Percentiles rank a stretch among this genome's conserved stretches.
Evolutionary conservation across 2,888 invertebrate genomes (phyloP).

Genomic region (Cheiracanthium punctorium): DNA sequence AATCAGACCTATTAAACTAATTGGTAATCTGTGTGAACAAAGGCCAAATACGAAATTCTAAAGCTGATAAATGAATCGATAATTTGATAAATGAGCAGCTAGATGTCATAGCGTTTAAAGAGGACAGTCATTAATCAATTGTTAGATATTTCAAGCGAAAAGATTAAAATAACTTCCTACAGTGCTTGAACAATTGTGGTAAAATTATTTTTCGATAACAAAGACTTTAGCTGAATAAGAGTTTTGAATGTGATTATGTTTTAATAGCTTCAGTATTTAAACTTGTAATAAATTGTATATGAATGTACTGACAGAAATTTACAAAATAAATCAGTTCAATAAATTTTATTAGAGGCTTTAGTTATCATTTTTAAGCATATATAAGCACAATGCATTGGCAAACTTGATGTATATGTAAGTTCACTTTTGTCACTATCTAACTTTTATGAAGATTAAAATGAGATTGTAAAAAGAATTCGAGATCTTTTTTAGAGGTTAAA

Average conservation of each 20-base stretch:
- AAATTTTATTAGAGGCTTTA: too few relatives aligned
- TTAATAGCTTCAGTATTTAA: too few relatives aligned
- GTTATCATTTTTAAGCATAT: too few relatives aligned
- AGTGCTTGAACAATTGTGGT: neutral
- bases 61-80: constrained; percentile 17
- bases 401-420: too few relatives aligned
- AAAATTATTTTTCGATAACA: neutral
- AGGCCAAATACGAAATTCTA: neutral
- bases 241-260: neutral
- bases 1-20: constrained; percentile 4
- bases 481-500: too few relatives aligned
- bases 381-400: too few relatives aligned
- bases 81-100: neutral
- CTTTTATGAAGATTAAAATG: too few relatives aligned
- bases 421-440: too few relatives aligned
- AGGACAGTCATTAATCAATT: neutral
- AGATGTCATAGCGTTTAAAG: neutral
- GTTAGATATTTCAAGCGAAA: neutral
- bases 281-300: too few relatives aligned
- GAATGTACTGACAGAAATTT: too few relatives aligned
- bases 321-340: too few relatives aligned
- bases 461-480: too few relatives aligned
- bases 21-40: neutral
- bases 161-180: neutral
- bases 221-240: neutral